Evolutionary conservation across 2,888 invertebrate species (phyloP), one percentile per base, ranked within the genome.

Genomic region (Oligia strigilis): DNA sequence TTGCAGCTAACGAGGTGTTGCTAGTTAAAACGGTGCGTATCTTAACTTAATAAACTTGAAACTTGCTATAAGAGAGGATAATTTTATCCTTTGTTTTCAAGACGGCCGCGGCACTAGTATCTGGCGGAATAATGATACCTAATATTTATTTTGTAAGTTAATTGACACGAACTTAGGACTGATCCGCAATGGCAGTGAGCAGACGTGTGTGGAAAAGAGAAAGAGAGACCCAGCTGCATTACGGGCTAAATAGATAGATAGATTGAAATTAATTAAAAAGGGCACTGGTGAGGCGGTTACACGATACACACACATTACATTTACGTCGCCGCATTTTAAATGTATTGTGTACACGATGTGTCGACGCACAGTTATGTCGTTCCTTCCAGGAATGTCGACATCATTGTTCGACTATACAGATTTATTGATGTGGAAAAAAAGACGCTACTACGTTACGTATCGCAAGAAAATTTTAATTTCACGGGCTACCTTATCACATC

Each of bases 1-100:
- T 86, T 78, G 74, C 76, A 66, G 75, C 66, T 77, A 77, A 85
- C 88, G 77, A 85, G 87, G 87, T 85, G 84, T 79, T 72, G 72
- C 74, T 66, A 64, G 81, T 46, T 72, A 58, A 60, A 80, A 58
- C 65, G 72, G n/a, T 78, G 65, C 52, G 80, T 79, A 69, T 72
- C 64, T 87, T 23, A 36, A 71, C 58, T 71, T 73, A 85, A 76
- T 71, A 73, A 43, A 66, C 60, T 73, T 75, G 55, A 82, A 62
- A 64, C 52, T 78, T 71, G 40, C 46, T 13, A 19, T 17, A 81
- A 49, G 19, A 67, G 40, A 29, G 40, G 72, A 79, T 52, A 40
- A 66, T 65, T 65, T 66, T 43, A 40, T 43, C 19, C 1, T 65
- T 65, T 6, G 13, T 19, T 64, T 64, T 64, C n/a, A n/a, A 64